A percentile compares a stretch with the other conserved stretches of the same genome.
Conservation (phyloP, 2,113 vertebrate genomes). For the Tachycineta bicolor region DNA sequence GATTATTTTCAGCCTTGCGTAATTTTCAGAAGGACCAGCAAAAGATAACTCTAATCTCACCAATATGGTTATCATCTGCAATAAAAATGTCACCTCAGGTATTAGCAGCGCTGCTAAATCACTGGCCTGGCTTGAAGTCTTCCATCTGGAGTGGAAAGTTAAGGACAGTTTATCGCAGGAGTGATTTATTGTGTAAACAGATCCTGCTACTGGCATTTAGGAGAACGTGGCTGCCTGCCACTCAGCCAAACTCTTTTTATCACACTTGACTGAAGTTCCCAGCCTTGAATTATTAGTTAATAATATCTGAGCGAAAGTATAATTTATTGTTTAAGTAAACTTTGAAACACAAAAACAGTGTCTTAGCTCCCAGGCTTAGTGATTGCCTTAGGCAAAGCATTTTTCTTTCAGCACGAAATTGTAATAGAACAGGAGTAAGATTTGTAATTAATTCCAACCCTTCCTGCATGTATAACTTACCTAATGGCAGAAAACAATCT, state of each 20-base stretch:
- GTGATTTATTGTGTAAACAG: conserved; percentile 22
- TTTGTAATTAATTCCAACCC: neutral
- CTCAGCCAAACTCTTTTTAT: conserved; percentile 16
- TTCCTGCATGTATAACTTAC: neutral
- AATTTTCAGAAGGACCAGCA: neutral
- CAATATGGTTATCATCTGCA: neutral
- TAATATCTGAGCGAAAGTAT: neutral
- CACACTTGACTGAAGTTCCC: conserved; percentile 25
- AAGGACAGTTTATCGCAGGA: conserved; percentile 4
- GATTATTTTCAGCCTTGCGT: neutral
- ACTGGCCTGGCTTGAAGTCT: neutral
- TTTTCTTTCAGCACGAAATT: neutral
- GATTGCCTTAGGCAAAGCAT: neutral
- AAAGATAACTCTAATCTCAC: neutral
- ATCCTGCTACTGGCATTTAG: neutral
- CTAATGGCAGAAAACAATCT: neutral
- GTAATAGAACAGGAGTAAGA: neutral
- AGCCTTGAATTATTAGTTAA: conserved; percentile 53
- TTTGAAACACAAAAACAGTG: neutral
- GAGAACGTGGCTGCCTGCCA: neutral
- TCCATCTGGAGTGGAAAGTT: conserved; percentile 18
- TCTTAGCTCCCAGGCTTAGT: neutral
- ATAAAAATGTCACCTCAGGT: neutral
- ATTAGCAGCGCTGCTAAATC: neutral
- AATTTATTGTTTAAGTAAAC: conserved; percentile 40